Percentiles rank a stretch among this genome's conserved stretches.
Conservation (phyloP, 2,113 vertebrate species). For the Podocnemis expansa region DNA sequence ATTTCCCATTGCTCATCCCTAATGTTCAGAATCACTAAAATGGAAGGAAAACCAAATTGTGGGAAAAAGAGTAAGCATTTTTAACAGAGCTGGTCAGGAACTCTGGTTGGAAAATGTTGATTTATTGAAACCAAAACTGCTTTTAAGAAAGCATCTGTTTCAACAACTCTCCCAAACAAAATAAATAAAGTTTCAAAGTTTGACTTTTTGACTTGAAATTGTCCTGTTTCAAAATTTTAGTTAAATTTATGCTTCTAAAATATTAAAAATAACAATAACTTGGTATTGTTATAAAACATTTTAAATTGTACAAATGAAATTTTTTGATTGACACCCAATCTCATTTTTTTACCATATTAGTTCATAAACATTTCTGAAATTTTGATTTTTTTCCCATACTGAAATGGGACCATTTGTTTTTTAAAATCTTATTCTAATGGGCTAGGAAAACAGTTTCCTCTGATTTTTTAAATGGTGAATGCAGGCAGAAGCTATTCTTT, state of each 20-base stretch:
- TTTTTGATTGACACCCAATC: background rate
- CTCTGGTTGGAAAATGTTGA: background rate
- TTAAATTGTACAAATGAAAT: no score
- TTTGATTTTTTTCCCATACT: background rate
- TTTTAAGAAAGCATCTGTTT: background rate
- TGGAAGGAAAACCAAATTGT: background rate
- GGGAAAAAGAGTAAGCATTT: background rate
- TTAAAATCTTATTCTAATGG: background rate
- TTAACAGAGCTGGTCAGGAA: background rate
- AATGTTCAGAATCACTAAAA: background rate
- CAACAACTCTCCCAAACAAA: background rate
- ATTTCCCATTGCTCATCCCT: background rate
- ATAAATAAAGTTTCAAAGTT: background rate
- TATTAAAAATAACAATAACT: background rate
- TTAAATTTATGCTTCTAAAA: background rate
- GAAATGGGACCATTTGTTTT: background rate
- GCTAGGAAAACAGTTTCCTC: background rate
- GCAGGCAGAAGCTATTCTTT: background rate
- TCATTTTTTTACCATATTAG: background rate
- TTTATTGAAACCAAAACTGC: background rate
- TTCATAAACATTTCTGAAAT: background rate
- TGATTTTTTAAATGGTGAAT: background rate
- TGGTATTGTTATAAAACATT: background rate
- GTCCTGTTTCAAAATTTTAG: background rate
- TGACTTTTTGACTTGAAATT: background rate